These are phyloP conservation scores for Teleopsis dalmanni DNA, from an alignment of 1,140 invertebrate genomes.

Conservation along the genomic window DNA sequence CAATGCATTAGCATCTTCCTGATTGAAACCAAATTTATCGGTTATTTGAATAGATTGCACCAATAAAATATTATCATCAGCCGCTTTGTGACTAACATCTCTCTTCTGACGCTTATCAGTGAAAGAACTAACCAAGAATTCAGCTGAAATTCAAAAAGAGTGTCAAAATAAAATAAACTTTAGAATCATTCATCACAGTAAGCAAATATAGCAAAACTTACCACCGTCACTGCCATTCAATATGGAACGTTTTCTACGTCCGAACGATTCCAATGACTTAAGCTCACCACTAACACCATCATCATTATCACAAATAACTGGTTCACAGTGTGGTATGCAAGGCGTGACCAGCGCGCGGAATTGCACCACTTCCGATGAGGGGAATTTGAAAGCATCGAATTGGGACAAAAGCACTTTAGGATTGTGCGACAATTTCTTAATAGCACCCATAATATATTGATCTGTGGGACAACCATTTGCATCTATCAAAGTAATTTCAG, in stretches of 20 bases:
- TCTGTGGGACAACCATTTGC: constrained; percentile 85
- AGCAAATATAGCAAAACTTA: neutral
- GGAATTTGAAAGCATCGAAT: constrained; percentile 96
- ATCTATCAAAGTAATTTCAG: constrained; percentile 87
- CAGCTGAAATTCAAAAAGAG: constrained; percentile 24
- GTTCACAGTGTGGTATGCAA: constrained; percentile 84
- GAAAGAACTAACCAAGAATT: constrained; percentile 34
- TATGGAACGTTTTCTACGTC: constrained; percentile 49
- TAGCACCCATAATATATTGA: constrained; percentile 85
- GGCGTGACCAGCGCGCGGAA: constrained; percentile 89
- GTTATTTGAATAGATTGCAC: constrained; percentile 88
- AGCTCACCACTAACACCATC: constrained; percentile 67
- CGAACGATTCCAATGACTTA: constrained; percentile 54
- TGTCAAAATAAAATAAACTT: neutral
- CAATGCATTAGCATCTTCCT: constrained; percentile 20
- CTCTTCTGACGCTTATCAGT: constrained; percentile 23
- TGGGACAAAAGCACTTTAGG: constrained; percentile 74
- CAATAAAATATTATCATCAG: constrained; percentile 68
- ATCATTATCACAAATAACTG: constrained; percentile 77
- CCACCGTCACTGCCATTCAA: constrained; percentile 21
- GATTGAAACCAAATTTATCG: constrained; percentile 81
- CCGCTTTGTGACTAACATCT: constrained; percentile 32
- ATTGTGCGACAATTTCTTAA: constrained; percentile 69
- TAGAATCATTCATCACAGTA: neutral
- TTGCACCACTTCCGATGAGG: constrained; percentile 87